Evolutionary conservation across 2,797 vertebrate genomes (phyloP).

Genomic region (Muraenolepis orangiensis): DNA sequence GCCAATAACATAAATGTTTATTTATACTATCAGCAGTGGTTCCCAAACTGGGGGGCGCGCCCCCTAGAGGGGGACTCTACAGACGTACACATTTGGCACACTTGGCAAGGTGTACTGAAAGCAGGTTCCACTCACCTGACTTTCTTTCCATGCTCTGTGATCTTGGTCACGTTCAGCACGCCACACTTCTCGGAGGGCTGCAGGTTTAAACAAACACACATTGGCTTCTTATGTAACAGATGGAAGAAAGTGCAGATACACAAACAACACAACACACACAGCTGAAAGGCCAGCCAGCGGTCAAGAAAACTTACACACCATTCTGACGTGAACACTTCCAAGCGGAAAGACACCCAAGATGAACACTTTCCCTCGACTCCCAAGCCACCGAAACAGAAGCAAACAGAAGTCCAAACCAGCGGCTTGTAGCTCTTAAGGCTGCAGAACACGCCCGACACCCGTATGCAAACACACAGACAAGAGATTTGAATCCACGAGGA

Average conservation of each 20-base stretch:
- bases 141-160: conserved; percentile 95
- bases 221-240: neutral
- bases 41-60: too few species aligned
- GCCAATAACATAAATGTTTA: too few species aligned
- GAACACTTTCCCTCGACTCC: neutral
- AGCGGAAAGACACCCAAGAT: neutral
- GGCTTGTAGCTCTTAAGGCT: neutral
- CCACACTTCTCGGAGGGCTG: conserved; percentile 96
- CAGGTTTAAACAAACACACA: conserved; percentile 2
- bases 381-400: neutral
- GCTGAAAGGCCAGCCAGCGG: neutral
- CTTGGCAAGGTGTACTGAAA: neutral
- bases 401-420: neutral
- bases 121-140: conserved; percentile 75
- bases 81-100: too few species aligned
- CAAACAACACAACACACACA: neutral
- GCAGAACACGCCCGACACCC: neutral
- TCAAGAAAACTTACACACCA: neutral
- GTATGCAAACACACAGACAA: neutral
- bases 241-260: neutral
- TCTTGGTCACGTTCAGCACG: conserved; percentile 92
- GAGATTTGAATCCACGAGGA: neutral
- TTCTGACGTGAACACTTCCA: neutral
- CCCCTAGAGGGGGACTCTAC: too few species aligned
- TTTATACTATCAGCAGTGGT: too few species aligned